Conservation (phyloP, 2,888 invertebrate genomes). For the Scaptodrosophila latifasciaeformis region DNA sequence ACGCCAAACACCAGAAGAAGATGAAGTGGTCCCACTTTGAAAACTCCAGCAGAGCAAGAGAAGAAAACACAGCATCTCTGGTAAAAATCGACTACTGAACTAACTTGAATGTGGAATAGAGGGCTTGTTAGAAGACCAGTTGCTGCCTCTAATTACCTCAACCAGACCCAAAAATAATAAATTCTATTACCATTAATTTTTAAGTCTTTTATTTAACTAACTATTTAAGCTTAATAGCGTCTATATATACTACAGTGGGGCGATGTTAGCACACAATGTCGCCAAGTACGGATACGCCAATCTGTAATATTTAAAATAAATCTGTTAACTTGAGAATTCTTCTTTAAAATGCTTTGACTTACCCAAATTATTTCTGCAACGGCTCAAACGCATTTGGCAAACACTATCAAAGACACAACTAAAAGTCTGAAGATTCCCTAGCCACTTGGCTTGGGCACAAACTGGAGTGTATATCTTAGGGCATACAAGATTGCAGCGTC, state of each 20-base stretch:
- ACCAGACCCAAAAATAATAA: too few relatives aligned
- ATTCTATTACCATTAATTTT: too few relatives aligned
- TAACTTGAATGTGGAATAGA: not conserved
- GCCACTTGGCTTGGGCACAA: conserved; percentile 17
- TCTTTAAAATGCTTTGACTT: conserved; percentile 2
- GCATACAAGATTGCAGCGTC: conserved; percentile 14
- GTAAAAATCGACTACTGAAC: conserved; percentile 17
- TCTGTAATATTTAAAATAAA: not conserved
- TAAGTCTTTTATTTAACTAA: too few relatives aligned
- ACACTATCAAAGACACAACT: conserved; percentile 28
- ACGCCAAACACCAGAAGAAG: conserved; percentile 13
- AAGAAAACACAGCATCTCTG: conserved; percentile 28
- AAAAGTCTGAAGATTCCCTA: not conserved
- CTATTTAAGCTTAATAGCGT: not conserved
- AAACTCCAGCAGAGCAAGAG: conserved; percentile 4
- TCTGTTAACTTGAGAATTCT: too few relatives aligned
- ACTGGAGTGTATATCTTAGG: conserved; percentile 17
- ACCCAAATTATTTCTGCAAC: conserved; percentile 15
- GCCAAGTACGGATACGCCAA: not conserved
- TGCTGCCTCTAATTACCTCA: too few relatives aligned
- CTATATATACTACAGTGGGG: too few relatives aligned
- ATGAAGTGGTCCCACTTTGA: not conserved
- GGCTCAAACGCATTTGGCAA: conserved; percentile 17
- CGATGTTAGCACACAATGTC: not conserved
- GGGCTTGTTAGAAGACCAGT: not conserved